phyloP scores from a whole-genome alignment of 2,797 vertebrate species.

The Lagorchestes hirsutus region DNA sequence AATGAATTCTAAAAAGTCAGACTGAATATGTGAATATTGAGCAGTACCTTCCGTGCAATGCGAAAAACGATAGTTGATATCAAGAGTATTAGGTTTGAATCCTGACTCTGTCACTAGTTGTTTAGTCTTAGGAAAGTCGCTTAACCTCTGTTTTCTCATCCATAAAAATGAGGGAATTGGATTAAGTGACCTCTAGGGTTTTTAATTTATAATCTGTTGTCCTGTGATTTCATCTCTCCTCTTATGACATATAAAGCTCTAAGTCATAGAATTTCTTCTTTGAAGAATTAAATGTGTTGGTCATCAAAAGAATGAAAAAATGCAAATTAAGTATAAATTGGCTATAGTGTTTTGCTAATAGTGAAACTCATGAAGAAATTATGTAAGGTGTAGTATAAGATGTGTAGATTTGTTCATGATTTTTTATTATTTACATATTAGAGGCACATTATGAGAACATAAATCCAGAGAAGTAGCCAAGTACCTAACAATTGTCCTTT shows the following conservation, averaged over 20 bases:
- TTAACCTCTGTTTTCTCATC: not conserved
- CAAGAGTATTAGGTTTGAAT: not conserved
- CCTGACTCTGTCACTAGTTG: not conserved
- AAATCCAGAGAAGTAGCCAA: not conserved
- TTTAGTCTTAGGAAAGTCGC: not conserved
- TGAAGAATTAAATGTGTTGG: not conserved
- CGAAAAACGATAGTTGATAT: not conserved
- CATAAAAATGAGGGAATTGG: not conserved
- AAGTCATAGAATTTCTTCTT: not conserved
- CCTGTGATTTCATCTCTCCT: not conserved
- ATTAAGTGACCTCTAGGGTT: not conserved
- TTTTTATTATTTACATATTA: not conserved
- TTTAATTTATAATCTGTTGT: not conserved
- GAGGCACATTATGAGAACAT: not conserved
- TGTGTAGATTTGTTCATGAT: not conserved
- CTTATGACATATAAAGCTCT: not conserved
- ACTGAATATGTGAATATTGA: not conserved
- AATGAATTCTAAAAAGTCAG: conserved; percentile 24
- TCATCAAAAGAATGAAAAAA: not conserved
- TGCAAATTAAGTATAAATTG: not conserved
- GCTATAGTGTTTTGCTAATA: not conserved
- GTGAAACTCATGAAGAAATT: not conserved
- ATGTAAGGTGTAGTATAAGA: not conserved
- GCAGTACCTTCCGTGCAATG: not conserved
- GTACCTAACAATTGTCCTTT: not conserved